These are phyloP conservation scores for Colinus virginianus DNA, from an alignment of 2,113 vertebrate genomes.

Conservation along the genomic window DNA sequence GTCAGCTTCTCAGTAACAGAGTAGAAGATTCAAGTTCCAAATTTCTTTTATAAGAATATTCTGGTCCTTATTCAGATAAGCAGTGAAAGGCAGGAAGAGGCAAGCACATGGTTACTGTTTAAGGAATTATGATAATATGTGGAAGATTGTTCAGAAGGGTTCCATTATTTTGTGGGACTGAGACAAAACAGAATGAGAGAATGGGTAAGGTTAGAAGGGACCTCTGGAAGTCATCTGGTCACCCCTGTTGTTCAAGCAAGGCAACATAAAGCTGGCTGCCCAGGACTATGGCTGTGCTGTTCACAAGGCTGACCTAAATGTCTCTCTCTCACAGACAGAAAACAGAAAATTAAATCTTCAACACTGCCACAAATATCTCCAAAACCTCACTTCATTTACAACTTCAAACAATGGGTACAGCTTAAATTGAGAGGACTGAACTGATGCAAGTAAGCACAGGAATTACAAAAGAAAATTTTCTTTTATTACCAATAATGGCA, in stretches of 20 bases:
- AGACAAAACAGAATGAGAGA: neutral
- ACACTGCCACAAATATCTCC: neutral
- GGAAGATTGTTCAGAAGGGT: neutral
- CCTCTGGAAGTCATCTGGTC: neutral
- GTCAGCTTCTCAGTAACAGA: neutral
- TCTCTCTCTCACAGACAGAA: neutral
- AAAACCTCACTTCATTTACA: slow-evolving; percentile 1
- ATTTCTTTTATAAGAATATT: neutral
- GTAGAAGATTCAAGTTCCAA: neutral
- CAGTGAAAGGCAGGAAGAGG: neutral
- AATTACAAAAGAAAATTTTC: neutral
- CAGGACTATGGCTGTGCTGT: neutral
- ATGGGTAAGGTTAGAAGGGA: neutral
- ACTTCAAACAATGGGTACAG: neutral
- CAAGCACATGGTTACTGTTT: neutral
- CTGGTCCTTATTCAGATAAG: neutral
- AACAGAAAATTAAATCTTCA: slow-evolving; percentile 11
- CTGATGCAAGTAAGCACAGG: neutral
- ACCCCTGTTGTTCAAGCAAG: neutral
- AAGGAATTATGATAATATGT: neutral
- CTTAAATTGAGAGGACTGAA: neutral
- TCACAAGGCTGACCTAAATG: neutral
- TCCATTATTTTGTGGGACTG: neutral
- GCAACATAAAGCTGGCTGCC: neutral
- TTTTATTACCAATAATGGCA: neutral